Evolutionary conservation across 2,113 vertebrate genomes (phyloP).

Genomic region (Oncorhynchus kisutch): DNA sequence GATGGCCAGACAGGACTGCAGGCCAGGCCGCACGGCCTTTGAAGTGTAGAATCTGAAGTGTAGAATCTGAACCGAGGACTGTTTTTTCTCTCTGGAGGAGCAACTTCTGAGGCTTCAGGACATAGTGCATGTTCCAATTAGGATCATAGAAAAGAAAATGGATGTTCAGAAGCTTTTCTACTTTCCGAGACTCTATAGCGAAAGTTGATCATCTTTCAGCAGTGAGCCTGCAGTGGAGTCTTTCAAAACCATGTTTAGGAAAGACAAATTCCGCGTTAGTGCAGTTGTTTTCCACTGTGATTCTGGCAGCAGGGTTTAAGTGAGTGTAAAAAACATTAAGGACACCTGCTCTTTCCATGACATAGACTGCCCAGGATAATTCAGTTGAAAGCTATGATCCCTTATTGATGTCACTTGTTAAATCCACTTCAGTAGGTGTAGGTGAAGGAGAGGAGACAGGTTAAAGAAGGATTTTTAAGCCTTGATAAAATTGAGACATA

Average conservation of each 20-base stretch:
- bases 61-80: constrained; percentile 22
- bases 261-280: background rate
- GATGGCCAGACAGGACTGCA: constrained; percentile 1
- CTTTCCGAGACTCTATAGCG: background rate
- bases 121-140: constrained; percentile 54
- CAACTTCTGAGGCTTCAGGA: constrained; percentile 15
- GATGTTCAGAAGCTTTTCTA: background rate
- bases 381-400: no score
- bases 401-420: no score
- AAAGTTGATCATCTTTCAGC: background rate
- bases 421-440: no score
- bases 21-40: constrained; percentile 23
- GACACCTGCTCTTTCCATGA: no score
- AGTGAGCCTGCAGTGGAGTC: no score
- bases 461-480: no score
- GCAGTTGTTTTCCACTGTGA: background rate
- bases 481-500: no score
- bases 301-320: background rate
- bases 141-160: background rate
- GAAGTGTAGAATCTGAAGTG: constrained; percentile 33
- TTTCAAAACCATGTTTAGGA: background rate
- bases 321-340: no score
- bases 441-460: no score
- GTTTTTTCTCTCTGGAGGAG: constrained; percentile 20
- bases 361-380: no score